Evolutionary conservation across 92 coral and sea anemone genomes (phyloP).

Genomic region (Zoanthus sociatus): DNA sequence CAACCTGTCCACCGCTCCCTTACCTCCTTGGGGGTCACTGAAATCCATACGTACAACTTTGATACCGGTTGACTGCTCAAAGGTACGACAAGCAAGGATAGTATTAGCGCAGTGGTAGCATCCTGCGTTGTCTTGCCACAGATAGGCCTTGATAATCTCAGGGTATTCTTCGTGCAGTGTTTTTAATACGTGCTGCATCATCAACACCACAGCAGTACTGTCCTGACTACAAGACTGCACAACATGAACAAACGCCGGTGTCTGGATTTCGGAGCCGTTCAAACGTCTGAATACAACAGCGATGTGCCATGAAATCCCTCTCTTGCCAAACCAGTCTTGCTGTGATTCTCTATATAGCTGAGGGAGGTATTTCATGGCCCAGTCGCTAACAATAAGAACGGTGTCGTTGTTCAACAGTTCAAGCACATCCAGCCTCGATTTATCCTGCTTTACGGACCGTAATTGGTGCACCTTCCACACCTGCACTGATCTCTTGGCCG

Average conservation of each 20-base stretch:
- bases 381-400: constrained; percentile 27
- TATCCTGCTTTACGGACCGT: constrained; percentile 51
- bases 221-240: constrained; percentile 50
- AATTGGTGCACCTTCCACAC: constrained; percentile 55
- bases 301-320: constrained; percentile 54
- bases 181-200: constrained; percentile 47
- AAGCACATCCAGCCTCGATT: constrained; percentile 45
- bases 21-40: constrained; percentile 57
- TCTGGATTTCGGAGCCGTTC: constrained; percentile 18
- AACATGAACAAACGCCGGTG: constrained; percentile 33
- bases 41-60: constrained; percentile 45
- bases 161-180: constrained; percentile 37
- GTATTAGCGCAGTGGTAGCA: constrained; percentile 58
- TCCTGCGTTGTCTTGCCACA: constrained; percentile 55
- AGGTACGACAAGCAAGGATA: constrained; percentile 31
- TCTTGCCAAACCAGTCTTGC: constrained; percentile 56
- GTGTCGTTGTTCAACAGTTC: constrained; percentile 30
- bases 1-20: constrained; percentile 59
- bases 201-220: constrained; percentile 50
- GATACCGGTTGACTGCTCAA: constrained; percentile 50
- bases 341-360: constrained; percentile 46
- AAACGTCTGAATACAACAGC: constrained; percentile 41
- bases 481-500: constrained; percentile 45
- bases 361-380: constrained; percentile 45
- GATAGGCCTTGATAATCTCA: constrained; percentile 32